A percentile compares a stretch with the other conserved stretches of the same genome.
phyloP scores from a whole-genome alignment of 2,888 invertebrate genomes.

The Pterobdella sp. region DNA sequence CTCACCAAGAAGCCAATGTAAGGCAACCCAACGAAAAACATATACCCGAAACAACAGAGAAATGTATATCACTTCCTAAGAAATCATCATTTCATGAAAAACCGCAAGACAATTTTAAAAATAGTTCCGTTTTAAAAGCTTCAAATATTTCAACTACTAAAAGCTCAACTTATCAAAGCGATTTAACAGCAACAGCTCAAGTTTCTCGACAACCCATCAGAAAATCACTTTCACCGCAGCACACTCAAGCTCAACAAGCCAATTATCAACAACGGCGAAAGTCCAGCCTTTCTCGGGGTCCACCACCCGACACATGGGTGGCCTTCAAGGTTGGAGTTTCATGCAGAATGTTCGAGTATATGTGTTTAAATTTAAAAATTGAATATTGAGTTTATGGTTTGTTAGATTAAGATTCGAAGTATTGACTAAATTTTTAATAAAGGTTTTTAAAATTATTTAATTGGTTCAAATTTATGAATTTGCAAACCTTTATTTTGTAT shows the following conservation, averaged over 20 bases:
- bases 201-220: background rate
- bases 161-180: background rate
- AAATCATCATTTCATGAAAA: background rate
- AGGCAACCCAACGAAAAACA: background rate
- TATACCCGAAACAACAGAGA: background rate
- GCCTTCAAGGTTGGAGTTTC: conserved; percentile 28
- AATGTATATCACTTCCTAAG: background rate
- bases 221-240: background rate
- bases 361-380: background rate
- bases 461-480: no score
- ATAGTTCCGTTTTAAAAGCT: background rate
- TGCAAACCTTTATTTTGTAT: no score
- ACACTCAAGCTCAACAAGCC: no score
- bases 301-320: conserved; percentile 30
- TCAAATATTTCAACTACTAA: background rate
- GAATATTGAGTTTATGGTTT: no score
- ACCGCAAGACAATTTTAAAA: background rate
- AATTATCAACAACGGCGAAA: conserved; percentile 20
- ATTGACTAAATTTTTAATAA: no score
- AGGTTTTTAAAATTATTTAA: no score
- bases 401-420: no score
- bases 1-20: background rate
- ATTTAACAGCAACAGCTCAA: background rate
- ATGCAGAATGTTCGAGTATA: background rate
- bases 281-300: conserved; percentile 13